Conservation (phyloP, 1,140 invertebrate species). For the Pantala flavescens region DNA sequence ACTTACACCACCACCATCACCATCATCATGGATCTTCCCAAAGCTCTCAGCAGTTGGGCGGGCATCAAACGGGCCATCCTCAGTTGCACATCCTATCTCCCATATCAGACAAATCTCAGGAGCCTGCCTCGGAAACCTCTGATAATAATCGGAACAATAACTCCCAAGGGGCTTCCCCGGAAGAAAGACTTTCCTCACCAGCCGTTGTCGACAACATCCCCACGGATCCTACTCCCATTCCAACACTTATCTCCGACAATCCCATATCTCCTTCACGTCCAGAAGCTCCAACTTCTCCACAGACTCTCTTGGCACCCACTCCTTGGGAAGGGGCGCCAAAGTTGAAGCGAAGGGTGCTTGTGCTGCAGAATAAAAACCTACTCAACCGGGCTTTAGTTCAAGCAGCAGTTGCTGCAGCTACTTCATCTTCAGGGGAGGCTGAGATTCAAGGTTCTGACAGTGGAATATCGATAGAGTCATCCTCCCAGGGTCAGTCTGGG, state of each 20-base stretch:
- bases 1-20: constrained; percentile 32
- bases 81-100: constrained; percentile 77
- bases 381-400: background rate
- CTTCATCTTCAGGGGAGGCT: constrained; percentile 28
- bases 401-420: constrained; percentile 24
- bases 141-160: constrained; percentile 63
- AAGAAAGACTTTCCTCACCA: constrained; percentile 31
- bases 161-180: constrained; percentile 57
- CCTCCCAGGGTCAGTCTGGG: background rate
- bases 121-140: constrained; percentile 64
- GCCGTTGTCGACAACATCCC: constrained; percentile 37
- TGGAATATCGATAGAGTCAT: constrained; percentile 63
- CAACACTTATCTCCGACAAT: background rate
- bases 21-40: constrained; percentile 26
- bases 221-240: constrained; percentile 21
- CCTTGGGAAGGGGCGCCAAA: background rate
- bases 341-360: background rate
- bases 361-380: background rate
- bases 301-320: background rate
- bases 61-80: constrained; percentile 43
- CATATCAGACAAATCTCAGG: constrained; percentile 83
- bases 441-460: constrained; percentile 75
- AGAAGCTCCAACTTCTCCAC: background rate
- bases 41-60: constrained; percentile 22
- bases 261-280: background rate